Evolutionary conservation across 2,888 invertebrate species (phyloP), one percentile per base, ranked within the genome.

Genomic region (Psylliodes chrysocephalus): DNA sequence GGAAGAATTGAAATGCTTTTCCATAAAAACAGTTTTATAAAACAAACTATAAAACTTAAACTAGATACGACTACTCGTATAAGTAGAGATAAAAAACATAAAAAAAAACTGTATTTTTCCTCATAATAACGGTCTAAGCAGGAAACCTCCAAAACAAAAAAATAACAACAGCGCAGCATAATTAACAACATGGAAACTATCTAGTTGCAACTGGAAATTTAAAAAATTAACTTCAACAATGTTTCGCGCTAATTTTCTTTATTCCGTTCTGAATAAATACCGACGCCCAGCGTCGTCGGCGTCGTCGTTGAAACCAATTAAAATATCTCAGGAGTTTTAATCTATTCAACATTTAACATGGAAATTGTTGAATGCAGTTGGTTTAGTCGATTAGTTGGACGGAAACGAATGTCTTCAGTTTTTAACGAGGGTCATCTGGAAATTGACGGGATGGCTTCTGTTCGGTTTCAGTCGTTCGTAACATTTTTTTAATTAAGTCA

Each of bases 181-280:
- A 30, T 30, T 30, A 30, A 30, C 30, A 30, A 8, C 7, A 5
- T 7, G 3, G 25, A 38, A n/a, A 10, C 5, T 17, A 5, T n/a
- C 15, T 17, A 15, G 18, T 42, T 42, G 1, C 15, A 40, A n/a
- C 40, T 40, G 40, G 18, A 49, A 22, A 28, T 49, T 28, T 28
- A 8, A 25, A 30, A 52, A 40, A 7, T 22, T 40, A 18, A 40
- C 22, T 44, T 25, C 40, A 54, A 54, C 35, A 22, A 54, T 54
- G 40, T 54, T 52, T 40, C 38, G 18, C 33, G n/a, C 40, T 18
- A 40, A 54, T 54, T 35, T 40, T 40, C 53, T 38, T 54, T 40
- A 40, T 54, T 44, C 17, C 10, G 5, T 22, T 47, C 25, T 12
- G 22, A 46, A 18, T 46, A 18, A 46, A 46, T 46, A 19, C 4